Conservation (phyloP, 2,113 vertebrate genomes). For the Ariopsis seemanni region DNA sequence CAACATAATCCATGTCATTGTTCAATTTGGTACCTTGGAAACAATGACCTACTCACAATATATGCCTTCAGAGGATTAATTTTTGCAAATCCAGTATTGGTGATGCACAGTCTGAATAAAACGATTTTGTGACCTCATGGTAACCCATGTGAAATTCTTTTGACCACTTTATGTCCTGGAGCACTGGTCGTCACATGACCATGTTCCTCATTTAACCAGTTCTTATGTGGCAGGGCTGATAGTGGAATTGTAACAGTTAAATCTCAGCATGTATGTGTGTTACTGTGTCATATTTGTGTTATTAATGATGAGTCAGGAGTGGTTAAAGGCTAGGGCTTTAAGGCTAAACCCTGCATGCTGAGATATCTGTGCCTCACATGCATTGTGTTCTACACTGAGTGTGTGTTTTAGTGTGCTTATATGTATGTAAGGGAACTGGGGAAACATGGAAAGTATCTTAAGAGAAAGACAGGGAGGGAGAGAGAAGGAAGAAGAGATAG, state of each 20-base stretch:
- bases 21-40: slow-evolving; percentile 88
- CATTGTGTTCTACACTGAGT: slow-evolving; percentile 53
- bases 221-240: slow-evolving; percentile 54
- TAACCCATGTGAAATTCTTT: slow-evolving; percentile 80
- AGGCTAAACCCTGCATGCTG: slow-evolving; percentile 71
- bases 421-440: slow-evolving; percentile 40
- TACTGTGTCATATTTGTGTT: slow-evolving; percentile 45
- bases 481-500: slow-evolving; percentile 39
- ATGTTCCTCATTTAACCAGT: slow-evolving; percentile 17
- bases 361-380: slow-evolving; percentile 69
- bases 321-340: background rate
- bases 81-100: slow-evolving; percentile 79
- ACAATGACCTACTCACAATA: slow-evolving; percentile 87
- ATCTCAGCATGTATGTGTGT: slow-evolving; percentile 46
- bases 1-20: slow-evolving; percentile 92
- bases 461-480: slow-evolving; percentile 11
- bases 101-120: slow-evolving; percentile 75
- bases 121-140: slow-evolving; percentile 80
- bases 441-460: slow-evolving; percentile 29
- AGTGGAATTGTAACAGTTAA: slow-evolving; percentile 56
- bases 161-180: slow-evolving; percentile 23
- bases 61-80: slow-evolving; percentile 92
- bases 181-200: slow-evolving; percentile 21
- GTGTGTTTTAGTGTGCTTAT: slow-evolving; percentile 40
- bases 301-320: slow-evolving; percentile 45